Percentiles rank a stretch among this genome's conserved stretches.
Conservation (phyloP, 2,888 invertebrate species). For the Aquatica leii region DNA sequence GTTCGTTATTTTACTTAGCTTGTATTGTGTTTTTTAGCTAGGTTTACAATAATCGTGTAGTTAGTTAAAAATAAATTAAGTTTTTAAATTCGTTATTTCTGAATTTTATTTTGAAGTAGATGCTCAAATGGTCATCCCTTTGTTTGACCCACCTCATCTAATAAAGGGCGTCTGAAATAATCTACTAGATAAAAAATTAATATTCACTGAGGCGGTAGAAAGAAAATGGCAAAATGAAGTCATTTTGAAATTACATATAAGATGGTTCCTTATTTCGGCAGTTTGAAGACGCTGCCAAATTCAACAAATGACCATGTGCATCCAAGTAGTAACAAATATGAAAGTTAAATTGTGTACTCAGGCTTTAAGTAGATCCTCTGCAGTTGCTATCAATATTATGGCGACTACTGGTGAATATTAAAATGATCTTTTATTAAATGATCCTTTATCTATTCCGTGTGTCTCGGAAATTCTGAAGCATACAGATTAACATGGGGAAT, state of each 20-base stretch:
- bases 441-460: too few species aligned
- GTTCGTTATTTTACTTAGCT: too few species aligned
- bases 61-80: background rate
- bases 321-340: background rate
- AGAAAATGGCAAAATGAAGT: background rate
- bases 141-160: conserved; percentile 7
- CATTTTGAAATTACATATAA: background rate
- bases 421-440: too few species aligned
- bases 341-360: background rate
- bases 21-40: too few species aligned
- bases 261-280: background rate
- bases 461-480: too few species aligned
- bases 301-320: background rate
- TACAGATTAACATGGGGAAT: too few species aligned
- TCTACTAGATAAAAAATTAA: conserved; percentile 9
- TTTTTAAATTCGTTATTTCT: background rate
- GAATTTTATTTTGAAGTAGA: background rate
- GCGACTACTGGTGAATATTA: background rate
- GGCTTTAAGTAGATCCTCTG: background rate
- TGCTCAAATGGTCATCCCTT: background rate
- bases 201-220: background rate
- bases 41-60: background rate
- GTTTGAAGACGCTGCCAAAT: background rate
- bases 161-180: background rate
- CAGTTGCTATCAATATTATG: background rate